phyloP scores from a whole-genome alignment of 2,113 vertebrate species.

The Limanda limanda region DNA sequence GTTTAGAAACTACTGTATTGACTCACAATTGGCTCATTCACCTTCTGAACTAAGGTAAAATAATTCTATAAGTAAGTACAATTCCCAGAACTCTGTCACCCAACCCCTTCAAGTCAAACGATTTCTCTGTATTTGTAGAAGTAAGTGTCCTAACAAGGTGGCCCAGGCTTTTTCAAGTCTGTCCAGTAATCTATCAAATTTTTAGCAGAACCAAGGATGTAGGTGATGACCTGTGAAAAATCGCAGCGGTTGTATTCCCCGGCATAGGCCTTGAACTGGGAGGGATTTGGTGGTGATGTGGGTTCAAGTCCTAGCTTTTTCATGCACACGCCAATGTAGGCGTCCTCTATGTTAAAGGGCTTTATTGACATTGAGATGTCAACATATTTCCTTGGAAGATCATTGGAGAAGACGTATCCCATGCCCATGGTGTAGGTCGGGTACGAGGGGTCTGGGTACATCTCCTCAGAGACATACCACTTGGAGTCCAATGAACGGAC shows the following conservation, averaged over 20 bases:
- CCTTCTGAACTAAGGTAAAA: background rate
- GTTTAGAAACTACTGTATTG: too few relatives aligned
- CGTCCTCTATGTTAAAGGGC: constrained; percentile 92
- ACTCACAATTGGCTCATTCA: background rate
- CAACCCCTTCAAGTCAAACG: background rate
- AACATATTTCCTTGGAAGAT: constrained; percentile 89
- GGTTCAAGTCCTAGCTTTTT: constrained; percentile 56
- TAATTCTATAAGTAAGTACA: background rate
- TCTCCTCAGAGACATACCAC: constrained; percentile 92
- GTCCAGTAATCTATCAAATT: constrained; percentile 73
- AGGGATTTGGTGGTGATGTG: background rate
- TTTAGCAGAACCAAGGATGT: constrained; percentile 62
- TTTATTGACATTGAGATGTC: constrained; percentile 87
- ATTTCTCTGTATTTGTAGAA: background rate
- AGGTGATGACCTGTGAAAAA: constrained; percentile 74
- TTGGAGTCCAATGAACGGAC: constrained; percentile 88
- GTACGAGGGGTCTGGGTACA: constrained; percentile 87
- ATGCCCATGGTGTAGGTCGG: constrained; percentile 93
- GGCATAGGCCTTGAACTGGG: constrained; percentile 64
- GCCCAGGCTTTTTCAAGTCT: constrained; percentile 64
- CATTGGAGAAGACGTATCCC: constrained; percentile 95
- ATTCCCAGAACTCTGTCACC: background rate
- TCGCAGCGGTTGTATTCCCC: constrained; percentile 58
- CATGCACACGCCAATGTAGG: constrained; percentile 82
- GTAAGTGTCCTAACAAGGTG: constrained; percentile 34